Percentiles rank a stretch among this genome's conserved stretches.
Evolutionary conservation across 2,113 vertebrate species (phyloP).

Genomic region (Misgurnus anguillicaudatus): DNA sequence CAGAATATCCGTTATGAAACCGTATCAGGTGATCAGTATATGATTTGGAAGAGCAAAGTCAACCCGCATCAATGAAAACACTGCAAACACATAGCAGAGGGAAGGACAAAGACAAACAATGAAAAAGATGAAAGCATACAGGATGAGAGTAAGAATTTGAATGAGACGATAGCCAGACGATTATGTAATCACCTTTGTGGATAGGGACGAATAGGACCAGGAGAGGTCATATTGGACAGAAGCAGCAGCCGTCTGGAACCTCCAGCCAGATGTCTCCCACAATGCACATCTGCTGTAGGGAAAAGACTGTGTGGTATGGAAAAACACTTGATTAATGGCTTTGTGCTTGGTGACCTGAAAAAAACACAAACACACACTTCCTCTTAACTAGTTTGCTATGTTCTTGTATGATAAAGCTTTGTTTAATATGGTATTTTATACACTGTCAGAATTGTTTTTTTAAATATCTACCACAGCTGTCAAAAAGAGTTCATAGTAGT

Average conservation of each 20-base stretch:
- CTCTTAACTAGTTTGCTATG: neutral
- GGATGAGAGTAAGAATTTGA: slow-evolving; percentile 9
- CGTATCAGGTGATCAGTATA: neutral
- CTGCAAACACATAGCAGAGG: slow-evolving; percentile 18
- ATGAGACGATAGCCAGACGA: slow-evolving; percentile 5
- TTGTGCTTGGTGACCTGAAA: neutral
- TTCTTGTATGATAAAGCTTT: too few relatives aligned
- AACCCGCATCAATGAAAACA: neutral
- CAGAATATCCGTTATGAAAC: neutral
- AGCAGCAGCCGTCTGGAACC: slow-evolving; percentile 4
- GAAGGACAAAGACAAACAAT: slow-evolving; percentile 18
- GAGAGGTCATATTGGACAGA: slow-evolving; percentile 8
- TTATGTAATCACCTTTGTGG: slow-evolving; percentile 17
- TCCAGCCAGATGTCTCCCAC: slow-evolving; percentile 35
- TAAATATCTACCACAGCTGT: too few relatives aligned
- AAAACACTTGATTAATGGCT: slow-evolving; percentile 29
- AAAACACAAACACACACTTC: neutral
- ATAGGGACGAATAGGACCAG: neutral
- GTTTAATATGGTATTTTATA: neutral
- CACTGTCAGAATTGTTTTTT: too few relatives aligned
- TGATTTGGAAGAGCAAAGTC: slow-evolving; percentile 20
- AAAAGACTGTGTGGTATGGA: slow-evolving; percentile 30
- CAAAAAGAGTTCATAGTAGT: too few relatives aligned
- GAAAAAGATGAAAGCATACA: neutral
- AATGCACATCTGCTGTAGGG: slow-evolving; percentile 37